These are phyloP conservation scores for Parthenolecanium corni DNA, from an alignment of 2,888 invertebrate genomes.

Conservation along the genomic window DNA sequence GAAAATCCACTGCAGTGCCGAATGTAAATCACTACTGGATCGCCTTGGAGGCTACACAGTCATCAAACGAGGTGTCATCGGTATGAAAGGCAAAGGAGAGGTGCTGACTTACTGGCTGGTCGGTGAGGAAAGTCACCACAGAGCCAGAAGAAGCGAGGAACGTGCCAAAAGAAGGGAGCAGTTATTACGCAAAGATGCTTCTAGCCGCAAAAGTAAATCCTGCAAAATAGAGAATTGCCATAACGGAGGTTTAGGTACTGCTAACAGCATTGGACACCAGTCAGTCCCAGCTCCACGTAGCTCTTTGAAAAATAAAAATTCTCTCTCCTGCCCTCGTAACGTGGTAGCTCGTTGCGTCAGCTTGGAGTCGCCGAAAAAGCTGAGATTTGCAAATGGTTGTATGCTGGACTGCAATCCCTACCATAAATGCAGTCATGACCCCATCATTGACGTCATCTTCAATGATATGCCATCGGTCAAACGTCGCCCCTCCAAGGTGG, in stretches of 20 bases:
- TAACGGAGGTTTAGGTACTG: constrained; percentile 20
- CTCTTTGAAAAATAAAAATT: constrained; percentile 52
- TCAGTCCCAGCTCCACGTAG: constrained; percentile 43
- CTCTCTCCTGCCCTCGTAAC: constrained; percentile 32
- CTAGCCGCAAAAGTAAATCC: constrained; percentile 2
- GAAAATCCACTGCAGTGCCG: constrained; percentile 69
- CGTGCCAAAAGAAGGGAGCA: constrained; percentile 40
- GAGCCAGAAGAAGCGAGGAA: constrained; percentile 47
- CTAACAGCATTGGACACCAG: not conserved
- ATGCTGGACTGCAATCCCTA: constrained; percentile 47
- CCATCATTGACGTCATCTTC: constrained; percentile 25
- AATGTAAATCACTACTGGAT: constrained; percentile 57
- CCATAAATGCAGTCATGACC: constrained; percentile 25
- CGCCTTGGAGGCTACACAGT: constrained; percentile 64
- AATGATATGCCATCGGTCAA: constrained; percentile 30
- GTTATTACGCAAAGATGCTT: constrained; percentile 31
- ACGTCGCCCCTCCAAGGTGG: constrained; percentile 30
- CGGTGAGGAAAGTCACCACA: constrained; percentile 56
- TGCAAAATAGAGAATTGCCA: constrained; percentile 14
- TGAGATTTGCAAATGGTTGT: constrained; percentile 60
- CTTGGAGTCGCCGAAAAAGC: constrained; percentile 69
- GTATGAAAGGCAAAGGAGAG: constrained; percentile 75
- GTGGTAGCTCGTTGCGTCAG: constrained; percentile 54
- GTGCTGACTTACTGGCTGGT: constrained; percentile 71
- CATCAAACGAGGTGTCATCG: constrained; percentile 60